A percentile compares a stretch with the other conserved stretches of the same genome.
These are phyloP conservation scores for Otis tarda DNA, from an alignment of 2,113 vertebrate genomes.

Conservation along the genomic window DNA sequence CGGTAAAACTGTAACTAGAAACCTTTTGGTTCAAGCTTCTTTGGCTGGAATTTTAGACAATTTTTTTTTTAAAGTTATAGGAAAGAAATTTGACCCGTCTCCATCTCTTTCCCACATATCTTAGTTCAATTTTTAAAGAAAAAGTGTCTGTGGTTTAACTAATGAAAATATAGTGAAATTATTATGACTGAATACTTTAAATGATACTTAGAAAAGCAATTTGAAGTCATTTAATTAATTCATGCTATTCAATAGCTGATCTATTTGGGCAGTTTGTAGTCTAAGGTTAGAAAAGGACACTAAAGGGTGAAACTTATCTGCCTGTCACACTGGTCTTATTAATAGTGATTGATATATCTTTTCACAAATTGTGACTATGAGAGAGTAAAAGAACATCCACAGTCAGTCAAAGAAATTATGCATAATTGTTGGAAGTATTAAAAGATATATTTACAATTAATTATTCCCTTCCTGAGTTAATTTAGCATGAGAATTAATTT, in stretches of 20 bases:
- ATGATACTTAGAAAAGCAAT: conserved; percentile 1
- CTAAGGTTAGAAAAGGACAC: neutral
- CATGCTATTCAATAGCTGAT: neutral
- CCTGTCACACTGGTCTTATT: neutral
- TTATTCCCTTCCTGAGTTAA: neutral
- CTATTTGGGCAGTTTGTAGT: neutral
- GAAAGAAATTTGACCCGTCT: neutral
- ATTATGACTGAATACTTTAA: neutral
- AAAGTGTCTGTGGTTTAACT: neutral
- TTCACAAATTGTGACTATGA: neutral
- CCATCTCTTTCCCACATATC: neutral
- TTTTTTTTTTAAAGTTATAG: neutral
- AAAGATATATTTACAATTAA: neutral
- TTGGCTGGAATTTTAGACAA: neutral
- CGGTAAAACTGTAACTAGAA: neutral
- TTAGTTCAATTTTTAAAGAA: conserved; percentile 1
- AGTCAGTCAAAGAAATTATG: neutral
- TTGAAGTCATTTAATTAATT: neutral
- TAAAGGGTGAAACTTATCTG: neutral
- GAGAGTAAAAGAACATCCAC: neutral
- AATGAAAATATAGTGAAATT: neutral
- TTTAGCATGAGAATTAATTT: neutral
- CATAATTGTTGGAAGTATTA: neutral
- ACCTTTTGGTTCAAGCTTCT: neutral
- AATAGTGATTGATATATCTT: neutral